phyloP scores from a whole-genome alignment of 2,888 invertebrate genomes.

The Noctua pronuba region DNA sequence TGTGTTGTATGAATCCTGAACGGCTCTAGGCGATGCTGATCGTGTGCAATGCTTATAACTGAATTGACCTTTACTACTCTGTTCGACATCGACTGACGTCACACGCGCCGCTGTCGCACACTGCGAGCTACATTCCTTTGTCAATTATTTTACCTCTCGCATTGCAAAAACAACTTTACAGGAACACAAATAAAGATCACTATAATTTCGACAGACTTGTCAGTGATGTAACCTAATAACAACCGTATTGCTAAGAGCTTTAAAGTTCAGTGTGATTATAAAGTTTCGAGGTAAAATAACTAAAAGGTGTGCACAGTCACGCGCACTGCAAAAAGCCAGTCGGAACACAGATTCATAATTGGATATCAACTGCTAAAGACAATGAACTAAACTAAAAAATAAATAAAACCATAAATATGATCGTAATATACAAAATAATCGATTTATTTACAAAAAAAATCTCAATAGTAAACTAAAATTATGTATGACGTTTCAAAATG shows the following conservation, averaged over 20 bases:
- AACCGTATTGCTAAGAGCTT: background rate
- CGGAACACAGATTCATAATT: constrained; percentile 31
- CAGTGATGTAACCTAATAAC: background rate
- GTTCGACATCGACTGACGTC: background rate
- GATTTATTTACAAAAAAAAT: constrained; percentile 66
- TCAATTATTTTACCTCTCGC: background rate
- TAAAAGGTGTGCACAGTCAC: constrained; percentile 3
- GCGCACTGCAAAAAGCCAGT: constrained; percentile 43
- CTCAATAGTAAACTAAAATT: constrained; percentile 54
- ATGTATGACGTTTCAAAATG: constrained; percentile 40
- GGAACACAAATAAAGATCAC: background rate
- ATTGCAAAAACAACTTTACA: no score
- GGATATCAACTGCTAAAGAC: constrained; percentile 24
- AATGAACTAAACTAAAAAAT: constrained; percentile 56
- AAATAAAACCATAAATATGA: constrained; percentile 69
- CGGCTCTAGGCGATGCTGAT: background rate
- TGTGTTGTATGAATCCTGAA: background rate
- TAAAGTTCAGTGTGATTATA: background rate
- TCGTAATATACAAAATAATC: constrained; percentile 69
- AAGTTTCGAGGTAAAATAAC: background rate
- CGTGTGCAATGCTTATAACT: background rate
- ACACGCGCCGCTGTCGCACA: background rate
- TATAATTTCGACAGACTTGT: background rate
- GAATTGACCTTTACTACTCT: background rate
- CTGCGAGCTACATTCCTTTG: background rate